phyloP scores from a whole-genome alignment of 2,888 invertebrate species.

The Pollenia griseotomentosa region DNA sequence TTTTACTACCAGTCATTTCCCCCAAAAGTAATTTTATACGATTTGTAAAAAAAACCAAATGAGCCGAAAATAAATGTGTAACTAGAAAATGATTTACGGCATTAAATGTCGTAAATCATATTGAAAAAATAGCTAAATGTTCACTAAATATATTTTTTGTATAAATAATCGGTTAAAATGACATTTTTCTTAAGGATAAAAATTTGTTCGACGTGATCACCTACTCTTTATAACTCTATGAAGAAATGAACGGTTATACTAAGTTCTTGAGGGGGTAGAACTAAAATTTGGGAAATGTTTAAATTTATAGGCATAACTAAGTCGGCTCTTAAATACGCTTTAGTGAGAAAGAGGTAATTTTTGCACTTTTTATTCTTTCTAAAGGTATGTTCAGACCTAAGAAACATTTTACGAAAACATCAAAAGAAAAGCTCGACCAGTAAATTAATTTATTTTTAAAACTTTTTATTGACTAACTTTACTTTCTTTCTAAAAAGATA shows the following conservation, averaged over 20 bases:
- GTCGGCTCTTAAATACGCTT: no score
- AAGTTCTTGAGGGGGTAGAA: background rate
- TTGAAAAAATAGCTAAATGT: constrained; percentile 6
- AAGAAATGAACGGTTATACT: background rate
- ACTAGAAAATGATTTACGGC: constrained; percentile 45
- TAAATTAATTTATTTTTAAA: no score
- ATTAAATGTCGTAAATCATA: constrained; percentile 40
- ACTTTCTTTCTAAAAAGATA: no score
- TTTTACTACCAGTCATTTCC: background rate
- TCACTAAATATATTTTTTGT: background rate
- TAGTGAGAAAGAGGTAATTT: no score
- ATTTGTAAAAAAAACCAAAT: constrained; percentile 6
- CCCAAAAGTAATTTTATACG: background rate
- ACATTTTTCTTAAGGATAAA: constrained; percentile 24
- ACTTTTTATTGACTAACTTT: no score
- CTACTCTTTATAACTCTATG: constrained; percentile 7
- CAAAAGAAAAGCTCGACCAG: no score
- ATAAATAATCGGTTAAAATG: constrained; percentile 26
- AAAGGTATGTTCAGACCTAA: no score
- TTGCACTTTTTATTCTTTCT: no score
- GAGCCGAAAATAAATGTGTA: constrained; percentile 23
- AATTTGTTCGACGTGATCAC: constrained; percentile 14
- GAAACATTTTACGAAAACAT: no score
- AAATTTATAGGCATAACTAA: no score
- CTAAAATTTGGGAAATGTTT: background rate